Conservation (phyloP, 2,797 vertebrate genomes). For the Siniperca scherzeri region DNA sequence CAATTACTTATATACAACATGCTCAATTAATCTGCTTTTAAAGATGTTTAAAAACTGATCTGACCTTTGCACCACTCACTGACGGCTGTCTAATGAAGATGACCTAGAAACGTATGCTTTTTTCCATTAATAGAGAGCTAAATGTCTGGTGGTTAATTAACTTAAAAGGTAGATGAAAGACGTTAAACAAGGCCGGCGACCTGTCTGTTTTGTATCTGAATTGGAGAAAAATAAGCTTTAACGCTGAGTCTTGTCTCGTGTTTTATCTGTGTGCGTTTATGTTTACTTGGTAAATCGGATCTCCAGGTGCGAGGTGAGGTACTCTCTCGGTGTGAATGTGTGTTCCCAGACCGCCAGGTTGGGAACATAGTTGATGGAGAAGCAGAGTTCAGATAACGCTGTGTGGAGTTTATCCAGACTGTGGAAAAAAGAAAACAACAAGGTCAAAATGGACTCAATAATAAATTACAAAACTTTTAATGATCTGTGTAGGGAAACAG, state of each 20-base stretch:
- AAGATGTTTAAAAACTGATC: not conserved
- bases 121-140: not conserved
- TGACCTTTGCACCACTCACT: not conserved
- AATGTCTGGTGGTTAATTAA: not conserved
- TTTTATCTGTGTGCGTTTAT: not conserved
- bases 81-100: not conserved
- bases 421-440: conserved; percentile 15
- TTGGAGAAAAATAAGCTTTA: not conserved
- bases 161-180: not conserved
- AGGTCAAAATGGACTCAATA: not conserved
- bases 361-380: conserved; percentile 99
- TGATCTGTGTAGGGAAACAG: not conserved
- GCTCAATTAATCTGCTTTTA: not conserved
- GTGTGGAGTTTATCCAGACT: conserved; percentile 99
- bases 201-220: not conserved
- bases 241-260: not conserved
- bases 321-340: conserved; percentile 97
- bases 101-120: not conserved
- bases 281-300: conserved; percentile 99
- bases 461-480: not conserved
- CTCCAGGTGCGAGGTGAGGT: conserved; percentile 99
- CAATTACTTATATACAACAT: not conserved
- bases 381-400: conserved; percentile 98
- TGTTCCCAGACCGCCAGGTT: conserved; percentile 99
- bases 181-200: rapidly evolving